phyloP scores from a whole-genome alignment of 2,113 vertebrate genomes.

The Antechinus stuartii region DNA sequence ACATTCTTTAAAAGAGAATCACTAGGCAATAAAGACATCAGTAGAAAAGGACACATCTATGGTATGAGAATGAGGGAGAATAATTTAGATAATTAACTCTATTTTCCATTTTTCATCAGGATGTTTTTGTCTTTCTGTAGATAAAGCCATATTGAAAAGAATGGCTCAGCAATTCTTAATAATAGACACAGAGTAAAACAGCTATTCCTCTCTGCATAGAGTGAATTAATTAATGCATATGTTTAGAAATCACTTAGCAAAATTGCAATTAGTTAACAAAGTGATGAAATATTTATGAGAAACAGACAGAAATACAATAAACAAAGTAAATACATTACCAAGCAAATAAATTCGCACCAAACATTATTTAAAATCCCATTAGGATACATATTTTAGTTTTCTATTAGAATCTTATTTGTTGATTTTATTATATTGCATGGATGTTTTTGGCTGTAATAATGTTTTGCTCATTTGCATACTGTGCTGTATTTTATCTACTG shows the following conservation, averaged over 20 bases:
- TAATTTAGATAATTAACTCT: background rate
- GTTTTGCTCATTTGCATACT: conserved; percentile 55
- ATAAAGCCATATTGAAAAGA: background rate
- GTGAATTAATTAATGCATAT: conserved; percentile 72
- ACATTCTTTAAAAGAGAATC: background rate
- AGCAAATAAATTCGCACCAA: conserved; percentile 76
- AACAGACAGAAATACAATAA: conserved; percentile 74
- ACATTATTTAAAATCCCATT: conserved; percentile 77
- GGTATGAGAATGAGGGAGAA: background rate
- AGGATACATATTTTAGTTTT: conserved; percentile 62
- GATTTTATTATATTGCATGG: conserved; percentile 60
- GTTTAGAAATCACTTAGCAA: conserved; percentile 81
- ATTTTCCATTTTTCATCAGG: background rate
- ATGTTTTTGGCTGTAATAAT: conserved; percentile 26
- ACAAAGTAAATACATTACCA: conserved; percentile 74
- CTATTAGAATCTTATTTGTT: conserved; percentile 53
- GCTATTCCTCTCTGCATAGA: conserved; percentile 43
- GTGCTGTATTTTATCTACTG: background rate
- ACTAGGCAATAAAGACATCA: background rate
- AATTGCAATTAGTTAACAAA: conserved; percentile 79
- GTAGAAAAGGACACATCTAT: background rate
- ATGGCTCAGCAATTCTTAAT: conserved; percentile 39
- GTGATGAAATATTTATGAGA: conserved; percentile 76
- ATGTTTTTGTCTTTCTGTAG: background rate
- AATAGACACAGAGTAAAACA: conserved; percentile 16